Conservation (phyloP, 2,888 invertebrate species). For the Campoplex capitator region DNA sequence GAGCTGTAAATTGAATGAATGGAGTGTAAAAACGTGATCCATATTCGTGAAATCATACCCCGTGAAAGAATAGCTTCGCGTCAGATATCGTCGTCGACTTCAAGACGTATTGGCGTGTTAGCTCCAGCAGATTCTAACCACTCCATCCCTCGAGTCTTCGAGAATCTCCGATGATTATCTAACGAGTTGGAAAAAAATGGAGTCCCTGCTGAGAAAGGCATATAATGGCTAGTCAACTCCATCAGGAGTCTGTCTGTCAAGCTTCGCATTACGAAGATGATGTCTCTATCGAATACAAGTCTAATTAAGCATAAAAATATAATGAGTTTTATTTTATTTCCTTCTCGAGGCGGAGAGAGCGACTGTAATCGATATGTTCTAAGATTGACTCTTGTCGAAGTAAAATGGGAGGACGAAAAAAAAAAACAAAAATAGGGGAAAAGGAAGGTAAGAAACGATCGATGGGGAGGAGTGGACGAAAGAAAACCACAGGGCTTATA, state of each 20-base stretch:
- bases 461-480: constrained; percentile 49
- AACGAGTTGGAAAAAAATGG: constrained; percentile 82
- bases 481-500: constrained; percentile 16
- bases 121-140: constrained; percentile 1
- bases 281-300: constrained; percentile 65
- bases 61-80: not conserved
- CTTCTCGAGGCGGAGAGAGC: constrained; percentile 13
- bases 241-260: constrained; percentile 65
- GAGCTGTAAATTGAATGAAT: not conserved
- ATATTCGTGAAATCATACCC: not conserved
- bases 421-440: constrained; percentile 15
- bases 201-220: constrained; percentile 72
- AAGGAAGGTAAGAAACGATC: constrained; percentile 20
- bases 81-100: not conserved
- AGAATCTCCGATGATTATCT: constrained; percentile 75
- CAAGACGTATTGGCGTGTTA: not conserved
- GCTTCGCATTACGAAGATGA: constrained; percentile 31
- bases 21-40: not conserved
- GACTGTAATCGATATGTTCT: constrained; percentile 58
- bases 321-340: constrained; percentile 79
- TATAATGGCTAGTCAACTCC: constrained; percentile 14
- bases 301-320: constrained; percentile 84
- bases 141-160: constrained; percentile 18
- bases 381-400: constrained; percentile 16
- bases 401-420: constrained; percentile 7